These are phyloP conservation scores for Silurus asotus DNA, from an alignment of 2,113 vertebrate species.

Conservation along the genomic window DNA sequence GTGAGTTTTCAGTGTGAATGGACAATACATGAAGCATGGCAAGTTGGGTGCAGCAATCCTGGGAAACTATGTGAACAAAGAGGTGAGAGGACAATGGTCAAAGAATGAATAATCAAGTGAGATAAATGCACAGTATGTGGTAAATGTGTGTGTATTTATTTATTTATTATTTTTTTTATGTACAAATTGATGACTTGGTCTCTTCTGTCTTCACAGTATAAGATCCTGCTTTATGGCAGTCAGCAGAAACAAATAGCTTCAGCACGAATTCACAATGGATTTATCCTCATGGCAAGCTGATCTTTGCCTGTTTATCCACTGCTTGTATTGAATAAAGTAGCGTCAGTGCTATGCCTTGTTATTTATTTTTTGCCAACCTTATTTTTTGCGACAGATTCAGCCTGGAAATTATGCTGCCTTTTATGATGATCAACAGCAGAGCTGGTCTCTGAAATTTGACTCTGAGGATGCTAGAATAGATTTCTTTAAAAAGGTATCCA, in stretches of 20 bases:
- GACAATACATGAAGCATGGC: constrained; percentile 81
- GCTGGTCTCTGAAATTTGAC: constrained; percentile 87
- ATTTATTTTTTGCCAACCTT: background rate
- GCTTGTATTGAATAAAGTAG: background rate
- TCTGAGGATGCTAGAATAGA: constrained; percentile 75
- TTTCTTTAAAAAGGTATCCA: constrained; percentile 80
- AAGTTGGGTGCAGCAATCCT: constrained; percentile 82
- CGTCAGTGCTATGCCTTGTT: background rate
- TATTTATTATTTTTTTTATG: no score
- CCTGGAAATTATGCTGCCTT: constrained; percentile 81
- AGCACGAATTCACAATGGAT: constrained; percentile 77
- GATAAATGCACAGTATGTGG: background rate
- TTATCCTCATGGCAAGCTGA: constrained; percentile 78
- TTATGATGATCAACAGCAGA: constrained; percentile 85
- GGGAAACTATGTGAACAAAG: constrained; percentile 75
- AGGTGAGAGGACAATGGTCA: constrained; percentile 65
- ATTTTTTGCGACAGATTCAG: constrained; percentile 69
- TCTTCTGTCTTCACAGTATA: constrained; percentile 72
- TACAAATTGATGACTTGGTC: background rate
- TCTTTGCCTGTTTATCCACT: background rate
- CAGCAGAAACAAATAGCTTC: constrained; percentile 79
- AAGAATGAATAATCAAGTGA: background rate
- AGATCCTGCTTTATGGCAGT: constrained; percentile 81
- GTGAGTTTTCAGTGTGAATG: constrained; percentile 72
- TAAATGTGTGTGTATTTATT: background rate